Conservation (phyloP, 2,797 vertebrate species). For the Poeciliopsis turneri region DNA sequence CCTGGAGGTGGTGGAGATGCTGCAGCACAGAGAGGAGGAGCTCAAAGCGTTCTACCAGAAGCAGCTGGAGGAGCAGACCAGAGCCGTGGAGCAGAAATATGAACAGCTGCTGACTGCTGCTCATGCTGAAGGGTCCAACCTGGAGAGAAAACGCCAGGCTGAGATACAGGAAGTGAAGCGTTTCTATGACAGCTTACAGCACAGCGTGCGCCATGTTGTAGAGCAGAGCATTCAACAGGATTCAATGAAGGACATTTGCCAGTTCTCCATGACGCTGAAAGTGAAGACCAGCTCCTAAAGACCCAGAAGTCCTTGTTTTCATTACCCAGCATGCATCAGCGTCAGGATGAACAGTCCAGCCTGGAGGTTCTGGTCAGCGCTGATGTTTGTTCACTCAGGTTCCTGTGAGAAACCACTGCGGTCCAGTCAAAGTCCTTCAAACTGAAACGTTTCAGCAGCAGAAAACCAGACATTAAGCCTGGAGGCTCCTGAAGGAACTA, state of each 20-base stretch:
- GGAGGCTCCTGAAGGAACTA: too few relatives aligned
- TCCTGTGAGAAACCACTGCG: too few relatives aligned
- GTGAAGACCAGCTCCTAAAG: neutral
- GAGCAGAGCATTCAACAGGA: neutral
- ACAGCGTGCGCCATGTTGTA: neutral
- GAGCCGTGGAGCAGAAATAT: conserved; percentile 13
- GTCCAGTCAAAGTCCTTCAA: too few relatives aligned
- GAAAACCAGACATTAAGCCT: too few relatives aligned
- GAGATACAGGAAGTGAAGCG: conserved; percentile 24
- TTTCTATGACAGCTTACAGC: neutral
- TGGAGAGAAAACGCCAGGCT: neutral
- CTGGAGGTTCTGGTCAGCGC: neutral
- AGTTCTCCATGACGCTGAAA: neutral
- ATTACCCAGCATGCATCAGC: neutral
- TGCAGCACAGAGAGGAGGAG: conserved; percentile 23
- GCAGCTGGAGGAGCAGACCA: conserved; percentile 30
- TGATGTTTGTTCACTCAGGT: neutral
- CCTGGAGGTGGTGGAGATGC: conserved; percentile 3
- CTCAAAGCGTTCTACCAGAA: conserved; percentile 25
- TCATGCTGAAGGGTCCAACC: neutral
- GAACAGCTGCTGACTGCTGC: conserved; percentile 5
- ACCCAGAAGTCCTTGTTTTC: neutral
- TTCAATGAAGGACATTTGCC: neutral
- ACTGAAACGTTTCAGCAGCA: too few relatives aligned
- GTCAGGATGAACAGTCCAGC: neutral